Conservation (phyloP, 2,888 invertebrate genomes). For the Lycophotia porphyrea region DNA sequence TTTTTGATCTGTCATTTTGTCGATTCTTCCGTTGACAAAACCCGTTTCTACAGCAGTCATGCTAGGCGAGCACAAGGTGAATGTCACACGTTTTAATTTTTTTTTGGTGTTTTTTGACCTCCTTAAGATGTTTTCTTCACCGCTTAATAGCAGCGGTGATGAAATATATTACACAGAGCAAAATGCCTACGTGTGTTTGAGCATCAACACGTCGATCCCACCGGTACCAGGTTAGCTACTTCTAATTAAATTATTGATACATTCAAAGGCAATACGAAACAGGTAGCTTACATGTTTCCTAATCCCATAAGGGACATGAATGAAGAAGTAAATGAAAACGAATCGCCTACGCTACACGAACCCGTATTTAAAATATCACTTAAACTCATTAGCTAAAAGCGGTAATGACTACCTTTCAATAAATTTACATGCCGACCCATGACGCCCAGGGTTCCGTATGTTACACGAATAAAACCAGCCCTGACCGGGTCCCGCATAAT, state of each 20-base stretch:
- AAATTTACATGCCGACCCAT: constrained; percentile 71
- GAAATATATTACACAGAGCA: not conserved
- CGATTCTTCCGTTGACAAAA: too few species aligned
- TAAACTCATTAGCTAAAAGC: constrained; percentile 63
- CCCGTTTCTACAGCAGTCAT: too few species aligned
- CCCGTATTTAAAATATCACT: constrained; percentile 57
- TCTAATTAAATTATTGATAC: constrained; percentile 3
- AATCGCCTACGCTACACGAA: constrained; percentile 35
- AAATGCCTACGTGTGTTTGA: not conserved
- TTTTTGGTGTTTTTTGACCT: too few species aligned
- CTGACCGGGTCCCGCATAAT: constrained; percentile 79
- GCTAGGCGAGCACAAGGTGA: too few species aligned
- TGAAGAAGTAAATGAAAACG: constrained; percentile 52
- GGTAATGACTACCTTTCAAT: constrained; percentile 67
- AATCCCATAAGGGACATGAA: constrained; percentile 21
- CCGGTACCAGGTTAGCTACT: not conserved
- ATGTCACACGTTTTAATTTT: too few species aligned
- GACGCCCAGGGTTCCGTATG: constrained; percentile 70
- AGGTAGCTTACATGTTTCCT: not conserved
- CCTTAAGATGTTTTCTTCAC: too few species aligned
- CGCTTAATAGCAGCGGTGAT: too few species aligned
- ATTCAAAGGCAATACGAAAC: constrained; percentile 6
- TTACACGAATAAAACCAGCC: constrained; percentile 74
- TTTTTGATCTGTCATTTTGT: too few species aligned
- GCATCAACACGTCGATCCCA: not conserved